phyloP scores from a whole-genome alignment of 2,113 vertebrate species.

The Prolemur simus region DNA sequence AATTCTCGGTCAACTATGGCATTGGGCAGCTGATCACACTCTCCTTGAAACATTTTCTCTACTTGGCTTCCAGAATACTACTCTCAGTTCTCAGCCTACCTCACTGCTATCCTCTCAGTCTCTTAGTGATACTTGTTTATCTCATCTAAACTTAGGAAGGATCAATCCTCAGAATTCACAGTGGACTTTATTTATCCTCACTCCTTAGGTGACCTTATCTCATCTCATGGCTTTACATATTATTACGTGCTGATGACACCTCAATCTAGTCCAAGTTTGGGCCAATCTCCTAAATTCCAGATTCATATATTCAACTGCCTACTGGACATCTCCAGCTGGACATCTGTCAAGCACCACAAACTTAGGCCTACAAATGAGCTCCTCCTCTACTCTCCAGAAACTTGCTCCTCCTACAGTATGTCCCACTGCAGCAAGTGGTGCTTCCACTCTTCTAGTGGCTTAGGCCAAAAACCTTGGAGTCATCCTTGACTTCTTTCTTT shows the following conservation, averaged over 20 bases:
- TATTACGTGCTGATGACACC: background rate
- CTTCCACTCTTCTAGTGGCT: background rate
- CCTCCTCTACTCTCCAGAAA: background rate
- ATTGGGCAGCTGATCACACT: background rate
- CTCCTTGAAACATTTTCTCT: background rate
- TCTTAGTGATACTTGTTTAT: background rate
- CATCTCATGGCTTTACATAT: background rate
- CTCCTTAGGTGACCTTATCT: background rate
- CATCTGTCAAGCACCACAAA: background rate
- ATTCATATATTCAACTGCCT: background rate
- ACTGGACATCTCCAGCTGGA: background rate
- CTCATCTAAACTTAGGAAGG: background rate
- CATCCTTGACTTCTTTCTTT: background rate
- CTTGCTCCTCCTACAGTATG: background rate
- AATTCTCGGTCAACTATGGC: background rate
- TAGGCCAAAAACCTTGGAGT: background rate
- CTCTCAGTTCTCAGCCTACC: background rate
- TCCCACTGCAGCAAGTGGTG: background rate
- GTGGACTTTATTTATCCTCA: background rate
- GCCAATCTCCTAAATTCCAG: background rate
- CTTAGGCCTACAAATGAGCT: background rate
- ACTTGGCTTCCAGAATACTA: background rate
- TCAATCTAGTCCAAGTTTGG: background rate
- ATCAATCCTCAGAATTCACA: constrained; percentile 14
- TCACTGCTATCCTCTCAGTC: background rate